Percentiles rank a stretch among this genome's conserved stretches.
Evolutionary conservation across 2,113 vertebrate species (phyloP).

Genomic region (Corydoras maculifer): DNA sequence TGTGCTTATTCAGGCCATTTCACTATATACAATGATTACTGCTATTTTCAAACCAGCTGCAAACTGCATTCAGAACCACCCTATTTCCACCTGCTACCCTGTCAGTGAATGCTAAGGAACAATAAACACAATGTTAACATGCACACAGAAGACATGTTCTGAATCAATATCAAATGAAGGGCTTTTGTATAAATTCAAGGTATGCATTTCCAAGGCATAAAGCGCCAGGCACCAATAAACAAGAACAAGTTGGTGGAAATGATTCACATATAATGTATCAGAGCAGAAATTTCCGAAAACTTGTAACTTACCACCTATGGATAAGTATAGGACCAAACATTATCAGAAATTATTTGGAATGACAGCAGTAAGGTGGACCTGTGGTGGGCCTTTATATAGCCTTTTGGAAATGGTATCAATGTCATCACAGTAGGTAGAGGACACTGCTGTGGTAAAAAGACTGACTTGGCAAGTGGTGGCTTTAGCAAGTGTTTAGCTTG

Average conservation of each 20-base stretch:
- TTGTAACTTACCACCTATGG: neutral
- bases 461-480: too few species aligned
- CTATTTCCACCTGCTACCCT: constrained; percentile 33
- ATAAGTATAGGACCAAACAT: neutral
- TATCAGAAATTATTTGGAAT: neutral
- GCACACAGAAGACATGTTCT: constrained; percentile 15
- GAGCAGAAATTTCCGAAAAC: constrained; percentile 2
- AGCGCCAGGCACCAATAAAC: constrained; percentile 32
- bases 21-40: constrained; percentile 41
- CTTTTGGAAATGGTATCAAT: too few species aligned
- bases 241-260: constrained; percentile 7
- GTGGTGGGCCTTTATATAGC: too few species aligned
- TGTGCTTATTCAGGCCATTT: constrained; percentile 29
- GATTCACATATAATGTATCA: constrained; percentile 2
- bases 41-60: constrained; percentile 41
- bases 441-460: too few species aligned
- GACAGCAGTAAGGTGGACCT: too few species aligned
- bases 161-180: constrained; percentile 36
- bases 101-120: constrained; percentile 36
- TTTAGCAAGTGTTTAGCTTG: too few species aligned
- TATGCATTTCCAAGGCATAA: constrained; percentile 19
- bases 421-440: too few species aligned
- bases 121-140: constrained; percentile 31
- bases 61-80: constrained; percentile 30
- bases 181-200: constrained; percentile 30